phyloP scores from a whole-genome alignment of 2,797 vertebrate genomes.

The Rhinophrynus dorsalis region DNA sequence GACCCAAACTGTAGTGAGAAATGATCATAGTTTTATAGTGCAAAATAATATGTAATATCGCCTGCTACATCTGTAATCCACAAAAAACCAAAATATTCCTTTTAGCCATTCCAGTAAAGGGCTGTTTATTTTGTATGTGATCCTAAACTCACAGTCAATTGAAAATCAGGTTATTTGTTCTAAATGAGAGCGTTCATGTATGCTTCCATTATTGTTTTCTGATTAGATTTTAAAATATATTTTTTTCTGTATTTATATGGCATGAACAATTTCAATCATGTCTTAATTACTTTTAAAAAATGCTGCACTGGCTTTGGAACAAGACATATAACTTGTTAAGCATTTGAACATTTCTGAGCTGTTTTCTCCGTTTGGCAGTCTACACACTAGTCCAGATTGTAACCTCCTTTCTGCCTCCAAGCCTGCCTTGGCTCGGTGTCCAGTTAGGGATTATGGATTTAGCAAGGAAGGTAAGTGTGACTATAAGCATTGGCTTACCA shows the following conservation, averaged over 20 bases:
- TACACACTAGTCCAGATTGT: conserved; percentile 95
- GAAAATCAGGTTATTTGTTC: neutral
- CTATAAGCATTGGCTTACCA: conserved; percentile 99
- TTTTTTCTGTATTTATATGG: conserved; percentile 74
- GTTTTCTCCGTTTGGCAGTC: conserved; percentile 93
- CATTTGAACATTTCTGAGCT: conserved; percentile 96
- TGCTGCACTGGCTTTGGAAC: conserved; percentile 91
- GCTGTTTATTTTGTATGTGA: conserved; percentile 13
- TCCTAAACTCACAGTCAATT: conserved; percentile 21
- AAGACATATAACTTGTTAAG: conserved; percentile 99
- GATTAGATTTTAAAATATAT: conserved; percentile 72
- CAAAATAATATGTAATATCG: too few relatives aligned
- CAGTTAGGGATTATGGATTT: conserved; percentile 99
- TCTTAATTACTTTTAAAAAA: conserved; percentile 98
- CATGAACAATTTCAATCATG: conserved; percentile 92
- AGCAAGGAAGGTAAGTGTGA: conserved; percentile 99
- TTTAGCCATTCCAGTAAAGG: conserved; percentile 15
- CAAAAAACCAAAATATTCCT: neutral
- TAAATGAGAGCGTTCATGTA: conserved; percentile 40
- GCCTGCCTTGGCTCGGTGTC: conserved; percentile 99
- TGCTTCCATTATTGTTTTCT: conserved; percentile 72
- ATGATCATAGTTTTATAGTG: too few relatives aligned
- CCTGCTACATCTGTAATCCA: neutral
- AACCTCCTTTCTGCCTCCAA: conserved; percentile 99
- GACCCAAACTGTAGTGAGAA: too few relatives aligned